Evolutionary conservation across 2,888 invertebrate species (phyloP), one percentile per base, ranked within the genome.

Genomic region (Unio delphinus): DNA sequence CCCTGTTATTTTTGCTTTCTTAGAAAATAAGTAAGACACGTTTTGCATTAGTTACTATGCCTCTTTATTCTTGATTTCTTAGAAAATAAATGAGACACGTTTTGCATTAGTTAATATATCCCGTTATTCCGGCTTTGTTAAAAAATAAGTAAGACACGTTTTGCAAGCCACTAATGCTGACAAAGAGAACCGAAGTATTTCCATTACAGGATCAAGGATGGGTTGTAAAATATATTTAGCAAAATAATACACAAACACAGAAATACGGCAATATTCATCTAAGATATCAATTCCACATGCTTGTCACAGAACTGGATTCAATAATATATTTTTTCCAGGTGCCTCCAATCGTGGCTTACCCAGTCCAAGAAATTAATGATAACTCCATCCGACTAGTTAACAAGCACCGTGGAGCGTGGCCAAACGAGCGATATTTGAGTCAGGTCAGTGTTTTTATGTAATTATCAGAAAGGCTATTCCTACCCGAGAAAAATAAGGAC

Each of bases 331-430:
- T 15, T 54, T 70, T 67, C 3, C 56, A 85, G 85, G 80, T 85
- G 1, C 82, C 80, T 79, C 85, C 86, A 15, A 78, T 86, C 17
- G 70, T 76, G 0, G 66, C 76, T 0, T 85, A 84, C 64, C 85
- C 82, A 4, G 80, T 85, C 8, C 64, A 67, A 20, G 82, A 84
- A 61, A 78, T 86, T 56, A 85, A 84, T 67, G 78, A 76, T 17
- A 78, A 82, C 65, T 86, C 86, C 0, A 64, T 73, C 6, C 69
- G 76, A 61, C 60, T 85, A 61, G 80, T 84, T 8, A 80, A 82
- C 56, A 64, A 68, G 23, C 84, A 85, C 62, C 74, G 76, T 30
- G 64, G 63, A 3, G 65, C 70, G 34, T 76, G 76, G 76, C 76
- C 76, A 3, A 60, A 57, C 7, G 69, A 76, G 30, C 34, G 65